Conservation (phyloP, 1,140 invertebrate species). For the Drosophila nasuta region DNA sequence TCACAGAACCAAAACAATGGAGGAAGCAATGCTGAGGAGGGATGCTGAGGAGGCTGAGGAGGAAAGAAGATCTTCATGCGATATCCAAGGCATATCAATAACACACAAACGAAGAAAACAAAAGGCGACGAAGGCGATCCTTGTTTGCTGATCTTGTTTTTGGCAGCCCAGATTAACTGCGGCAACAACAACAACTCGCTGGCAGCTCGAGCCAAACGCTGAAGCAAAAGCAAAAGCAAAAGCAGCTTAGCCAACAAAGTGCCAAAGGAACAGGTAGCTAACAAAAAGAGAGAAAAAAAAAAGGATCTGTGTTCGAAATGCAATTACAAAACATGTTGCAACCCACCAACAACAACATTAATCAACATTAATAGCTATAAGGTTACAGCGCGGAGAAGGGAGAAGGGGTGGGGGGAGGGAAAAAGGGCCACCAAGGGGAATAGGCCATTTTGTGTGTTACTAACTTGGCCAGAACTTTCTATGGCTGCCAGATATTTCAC, state of each 20-base stretch:
- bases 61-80: conserved; percentile 22
- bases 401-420: neutral
- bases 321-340: conserved; percentile 80
- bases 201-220: conserved; percentile 65
- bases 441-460: conserved; percentile 38
- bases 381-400: conserved; percentile 42
- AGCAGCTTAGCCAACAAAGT: conserved; percentile 64
- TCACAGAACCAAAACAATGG: conserved; percentile 76
- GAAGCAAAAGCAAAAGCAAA: too few species aligned
- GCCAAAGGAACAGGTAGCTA: conserved; percentile 61
- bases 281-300: neutral
- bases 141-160: conserved; percentile 76
- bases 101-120: conserved; percentile 45
- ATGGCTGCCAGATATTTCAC: conserved; percentile 60
- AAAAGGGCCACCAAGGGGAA: conserved; percentile 36
- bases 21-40: conserved; percentile 50
- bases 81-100: conserved; percentile 70
- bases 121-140: neutral
- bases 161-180: conserved; percentile 67
- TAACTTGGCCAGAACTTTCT: conserved; percentile 64
- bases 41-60: conserved; percentile 21
- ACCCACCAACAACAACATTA: conserved; percentile 63
- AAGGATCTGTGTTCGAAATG: conserved; percentile 17
- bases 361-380: conserved; percentile 78
- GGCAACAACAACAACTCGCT: conserved; percentile 17